Evolutionary conservation across 23 tunicate genomes (phyloP), one percentile per base, ranked within the genome.

Genomic region (Botrylloides violaceus): DNA sequence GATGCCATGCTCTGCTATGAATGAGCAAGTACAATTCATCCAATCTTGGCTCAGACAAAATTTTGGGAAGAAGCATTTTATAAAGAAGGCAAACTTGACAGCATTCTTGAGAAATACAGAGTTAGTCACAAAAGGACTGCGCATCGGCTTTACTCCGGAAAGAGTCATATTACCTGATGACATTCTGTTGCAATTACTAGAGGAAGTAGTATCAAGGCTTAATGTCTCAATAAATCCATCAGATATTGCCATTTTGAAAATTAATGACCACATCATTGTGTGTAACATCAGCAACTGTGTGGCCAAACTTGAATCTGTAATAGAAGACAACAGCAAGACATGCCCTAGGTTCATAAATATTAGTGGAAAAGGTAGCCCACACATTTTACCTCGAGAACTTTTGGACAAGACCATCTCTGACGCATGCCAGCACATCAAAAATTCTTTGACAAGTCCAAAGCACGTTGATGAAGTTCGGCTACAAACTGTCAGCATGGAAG

Each of bases 81-180:
- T 43, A 43, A 43, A 43, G 53, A 43, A 43, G 15, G 12, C 9
- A 7, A 20, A 35, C 58, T 24, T 43, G 4, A 18, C 37, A 9
- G 19, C 22, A 20, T 68, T 68, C 1, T 43, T 68, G 5, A 68
- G 37, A 68, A 68, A 68, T 22, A 23, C 37, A 24, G 24, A 37
- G 7, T 37, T 35, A 43, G 47, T 37, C 25, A 7, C 25, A 19
- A 20, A 18, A 21, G 57, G 57, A 37, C 20, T 26, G 5, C 43
- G 74, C 43, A 35, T 24, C 15, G 74, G 56, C 24, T 68, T 4
- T 22, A 39, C 37, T 18, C 57, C 74, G 37, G 74, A 68, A 37
- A 21, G 58, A 19, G 6, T 68, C 23, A 22, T 26, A 15, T 23
- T 60, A 60, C 1, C 65, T 23, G 65, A 60, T 1, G 30, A 25